These are phyloP conservation scores for Ptilorrhoa leucosticta DNA, from an alignment of 2,113 vertebrate genomes.

Conservation along the genomic window DNA sequence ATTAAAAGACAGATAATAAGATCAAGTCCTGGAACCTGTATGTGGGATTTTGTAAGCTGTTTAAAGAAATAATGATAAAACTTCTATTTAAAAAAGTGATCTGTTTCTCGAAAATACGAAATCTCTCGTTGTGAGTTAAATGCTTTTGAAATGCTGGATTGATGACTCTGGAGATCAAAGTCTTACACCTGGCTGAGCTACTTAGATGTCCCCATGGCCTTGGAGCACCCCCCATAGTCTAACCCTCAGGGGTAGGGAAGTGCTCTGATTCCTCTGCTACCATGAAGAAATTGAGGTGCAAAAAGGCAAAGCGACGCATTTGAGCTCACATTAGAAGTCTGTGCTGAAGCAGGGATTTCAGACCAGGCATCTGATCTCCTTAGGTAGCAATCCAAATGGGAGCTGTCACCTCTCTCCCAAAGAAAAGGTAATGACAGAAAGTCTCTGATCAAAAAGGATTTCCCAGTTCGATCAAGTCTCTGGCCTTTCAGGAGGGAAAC, in stretches of 20 bases:
- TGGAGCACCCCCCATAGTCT: constrained; percentile 1
- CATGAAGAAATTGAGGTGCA: not conserved
- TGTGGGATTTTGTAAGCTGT: not conserved
- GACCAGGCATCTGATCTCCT: constrained; percentile 20
- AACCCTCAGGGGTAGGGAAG: not conserved
- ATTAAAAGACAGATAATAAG: constrained; percentile 27
- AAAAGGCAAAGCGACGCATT: constrained; percentile 7
- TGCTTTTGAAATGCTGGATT: constrained; percentile 9
- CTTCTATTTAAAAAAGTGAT: not conserved
- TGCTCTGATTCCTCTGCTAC: not conserved
- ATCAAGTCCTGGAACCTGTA: not conserved
- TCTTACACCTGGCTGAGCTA: not conserved
- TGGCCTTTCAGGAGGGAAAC: not conserved
- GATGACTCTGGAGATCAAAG: constrained; percentile 49
- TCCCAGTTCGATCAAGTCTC: not conserved
- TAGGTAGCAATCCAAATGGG: constrained; percentile 1
- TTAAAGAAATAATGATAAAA: constrained; percentile 35
- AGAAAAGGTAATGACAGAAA: not conserved
- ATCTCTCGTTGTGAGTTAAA: constrained; percentile 2
- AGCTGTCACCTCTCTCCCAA: not conserved
- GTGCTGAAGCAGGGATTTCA: constrained; percentile 19
- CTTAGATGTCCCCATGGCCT: not conserved
- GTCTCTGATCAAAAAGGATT: constrained; percentile 8
- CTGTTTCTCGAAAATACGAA: not conserved
- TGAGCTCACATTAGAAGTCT: not conserved